A percentile compares a stretch with the other conserved stretches of the same genome.
Conservation (phyloP, 2,888 invertebrate genomes). For the Notocelia uddmanniana region DNA sequence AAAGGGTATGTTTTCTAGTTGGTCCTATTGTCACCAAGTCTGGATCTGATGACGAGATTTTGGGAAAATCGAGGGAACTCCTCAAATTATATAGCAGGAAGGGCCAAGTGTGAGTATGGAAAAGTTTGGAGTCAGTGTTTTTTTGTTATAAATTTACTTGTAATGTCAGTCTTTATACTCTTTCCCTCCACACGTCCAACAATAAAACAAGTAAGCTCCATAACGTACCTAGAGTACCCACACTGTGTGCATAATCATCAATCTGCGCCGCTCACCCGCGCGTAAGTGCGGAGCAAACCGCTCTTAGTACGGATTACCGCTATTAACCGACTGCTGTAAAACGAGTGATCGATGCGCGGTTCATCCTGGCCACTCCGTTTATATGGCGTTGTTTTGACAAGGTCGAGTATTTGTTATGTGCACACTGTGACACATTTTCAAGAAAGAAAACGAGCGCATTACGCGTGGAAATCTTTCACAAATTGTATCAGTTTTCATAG, state of each 20-base stretch:
- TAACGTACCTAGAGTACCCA: background rate
- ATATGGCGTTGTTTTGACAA: background rate
- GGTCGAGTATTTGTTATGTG: background rate
- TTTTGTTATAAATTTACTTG: no score
- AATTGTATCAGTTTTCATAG: no score
- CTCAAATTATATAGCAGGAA: no score
- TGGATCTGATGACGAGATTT: no score
- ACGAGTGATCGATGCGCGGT: constrained; percentile 77
- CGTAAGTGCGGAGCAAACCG: constrained; percentile 66
- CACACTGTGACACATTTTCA: background rate
- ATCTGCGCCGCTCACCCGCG: constrained; percentile 10
- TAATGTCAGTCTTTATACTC: background rate
- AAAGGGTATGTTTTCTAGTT: no score
- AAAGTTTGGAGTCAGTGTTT: no score
- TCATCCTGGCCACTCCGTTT: constrained; percentile 56
- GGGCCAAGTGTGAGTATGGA: no score
- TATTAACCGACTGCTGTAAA: constrained; percentile 79
- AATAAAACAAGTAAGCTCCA: constrained; percentile 1
- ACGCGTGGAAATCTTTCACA: background rate
- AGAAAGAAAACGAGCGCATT: background rate
- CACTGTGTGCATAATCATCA: constrained; percentile 25
- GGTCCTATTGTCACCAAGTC: no score
- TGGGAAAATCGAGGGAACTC: no score
- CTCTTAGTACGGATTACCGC: constrained; percentile 79
- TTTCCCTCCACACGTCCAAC: background rate